These are phyloP conservation scores for Platorchestia sp. DNA, from an alignment of 1,140 invertebrate genomes.

Conservation along the genomic window DNA sequence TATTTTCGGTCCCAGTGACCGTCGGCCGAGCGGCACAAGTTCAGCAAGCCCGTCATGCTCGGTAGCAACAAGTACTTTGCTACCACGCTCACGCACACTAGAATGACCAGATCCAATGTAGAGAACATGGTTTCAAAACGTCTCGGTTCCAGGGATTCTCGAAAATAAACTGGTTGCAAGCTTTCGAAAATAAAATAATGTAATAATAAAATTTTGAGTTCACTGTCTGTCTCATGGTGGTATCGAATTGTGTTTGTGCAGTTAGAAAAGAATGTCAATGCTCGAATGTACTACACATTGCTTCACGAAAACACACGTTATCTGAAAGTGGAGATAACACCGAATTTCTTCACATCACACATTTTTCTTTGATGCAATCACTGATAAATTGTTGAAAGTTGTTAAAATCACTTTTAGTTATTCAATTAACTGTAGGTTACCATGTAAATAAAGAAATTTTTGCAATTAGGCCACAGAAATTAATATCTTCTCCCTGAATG, in stretches of 20 bases:
- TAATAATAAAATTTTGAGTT: neutral
- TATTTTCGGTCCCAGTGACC: slow-evolving; percentile 13
- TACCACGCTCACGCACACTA: slow-evolving; percentile 16
- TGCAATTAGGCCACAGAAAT: no score
- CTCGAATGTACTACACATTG: neutral
- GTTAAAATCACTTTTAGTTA: no score
- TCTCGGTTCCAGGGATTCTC: neutral
- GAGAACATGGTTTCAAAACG: neutral
- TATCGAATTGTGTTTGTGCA: neutral
- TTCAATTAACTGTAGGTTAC: no score
- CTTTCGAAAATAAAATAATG: neutral
- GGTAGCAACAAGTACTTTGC: neutral
- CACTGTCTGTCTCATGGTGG: neutral
- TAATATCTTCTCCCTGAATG: no score
- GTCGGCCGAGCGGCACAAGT: neutral
- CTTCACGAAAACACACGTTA: neutral
- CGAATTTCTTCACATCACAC: neutral
- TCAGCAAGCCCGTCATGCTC: slow-evolving; percentile 27
- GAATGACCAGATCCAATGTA: neutral
- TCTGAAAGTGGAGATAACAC: neutral
- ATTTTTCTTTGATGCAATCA: neutral
- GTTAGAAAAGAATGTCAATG: neutral
- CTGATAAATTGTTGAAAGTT: no score
- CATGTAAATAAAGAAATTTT: no score
- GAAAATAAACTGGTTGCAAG: neutral